Evolutionary conservation across 2,797 vertebrate genomes (phyloP).

Genomic region (Lemur catta): DNA sequence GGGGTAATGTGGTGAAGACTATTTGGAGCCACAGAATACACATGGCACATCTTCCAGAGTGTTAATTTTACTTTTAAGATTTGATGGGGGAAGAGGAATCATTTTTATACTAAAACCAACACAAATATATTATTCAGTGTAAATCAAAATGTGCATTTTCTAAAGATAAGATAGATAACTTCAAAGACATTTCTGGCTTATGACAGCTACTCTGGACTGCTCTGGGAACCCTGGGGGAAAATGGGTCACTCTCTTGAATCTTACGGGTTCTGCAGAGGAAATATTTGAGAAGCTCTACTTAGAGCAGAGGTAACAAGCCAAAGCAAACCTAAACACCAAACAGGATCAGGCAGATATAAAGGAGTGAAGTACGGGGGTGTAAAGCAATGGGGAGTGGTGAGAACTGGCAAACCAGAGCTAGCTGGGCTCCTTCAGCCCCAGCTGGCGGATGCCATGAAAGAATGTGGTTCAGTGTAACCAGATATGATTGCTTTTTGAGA

Average conservation of each 20-base stretch:
- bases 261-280: not conserved
- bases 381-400: not conserved
- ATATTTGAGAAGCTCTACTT: not conserved
- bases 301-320: not conserved
- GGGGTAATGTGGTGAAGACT: not conserved
- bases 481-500: not conserved
- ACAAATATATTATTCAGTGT: not conserved
- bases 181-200: not conserved
- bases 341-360: not conserved
- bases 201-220: not conserved
- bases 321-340: not conserved
- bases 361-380: not conserved
- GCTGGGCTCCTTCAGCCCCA: not conserved
- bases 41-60: not conserved
- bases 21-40: not conserved
- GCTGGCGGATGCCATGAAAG: not conserved
- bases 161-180: not conserved
- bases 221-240: not conserved
- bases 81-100: not conserved
- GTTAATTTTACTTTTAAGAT: constrained; percentile 1
- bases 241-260: not conserved
- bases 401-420: not conserved
- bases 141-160: not conserved
- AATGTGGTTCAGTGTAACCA: not conserved
- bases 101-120: not conserved